Percentiles rank a stretch among this genome's conserved stretches.
Conservation (phyloP, 2,888 invertebrate species). For the Pseudococcus viburni region DNA sequence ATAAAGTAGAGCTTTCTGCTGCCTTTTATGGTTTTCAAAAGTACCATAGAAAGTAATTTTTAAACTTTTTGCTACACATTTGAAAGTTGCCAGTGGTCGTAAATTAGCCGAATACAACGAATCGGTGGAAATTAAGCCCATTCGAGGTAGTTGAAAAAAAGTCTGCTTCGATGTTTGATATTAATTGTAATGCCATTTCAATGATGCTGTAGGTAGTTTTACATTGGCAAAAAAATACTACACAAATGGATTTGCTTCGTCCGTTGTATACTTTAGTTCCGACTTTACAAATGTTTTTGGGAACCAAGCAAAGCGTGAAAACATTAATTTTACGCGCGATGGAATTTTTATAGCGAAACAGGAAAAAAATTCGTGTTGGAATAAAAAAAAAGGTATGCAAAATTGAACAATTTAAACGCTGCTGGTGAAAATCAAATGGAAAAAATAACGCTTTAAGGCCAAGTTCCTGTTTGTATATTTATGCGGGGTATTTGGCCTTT, state of each 20-base stretch:
- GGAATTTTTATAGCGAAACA: slow-evolving; percentile 22
- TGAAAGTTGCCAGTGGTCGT: background rate
- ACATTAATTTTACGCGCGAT: slow-evolving; percentile 51
- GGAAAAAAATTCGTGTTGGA: slow-evolving; percentile 28
- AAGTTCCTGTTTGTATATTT: slow-evolving; percentile 24
- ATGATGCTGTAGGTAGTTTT: background rate
- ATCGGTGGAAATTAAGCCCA: slow-evolving; percentile 16
- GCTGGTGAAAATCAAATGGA: slow-evolving; percentile 3
- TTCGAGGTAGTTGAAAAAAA: slow-evolving; percentile 16
- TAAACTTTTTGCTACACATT: slow-evolving; percentile 1
- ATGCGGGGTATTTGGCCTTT: slow-evolving; percentile 25
- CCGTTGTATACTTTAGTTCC: slow-evolving; percentile 29
- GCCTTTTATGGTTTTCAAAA: background rate
- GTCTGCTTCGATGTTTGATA: slow-evolving; percentile 24
- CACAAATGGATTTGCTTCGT: slow-evolving; percentile 3
- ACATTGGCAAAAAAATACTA: background rate
- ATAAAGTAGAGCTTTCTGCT: background rate
- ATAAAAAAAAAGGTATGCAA: background rate
- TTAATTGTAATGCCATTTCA: slow-evolving; percentile 24
- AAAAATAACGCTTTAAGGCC: slow-evolving; percentile 25
- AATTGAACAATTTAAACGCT: slow-evolving; percentile 32
- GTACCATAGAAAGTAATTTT: background rate
- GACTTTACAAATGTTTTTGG: slow-evolving; percentile 43
- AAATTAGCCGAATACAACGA: slow-evolving; percentile 34
- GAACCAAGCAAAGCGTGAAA: slow-evolving; percentile 39